Base-by-base conservation (phyloP, 2,888 invertebrate genomes). In the Bibio marci region DNA sequence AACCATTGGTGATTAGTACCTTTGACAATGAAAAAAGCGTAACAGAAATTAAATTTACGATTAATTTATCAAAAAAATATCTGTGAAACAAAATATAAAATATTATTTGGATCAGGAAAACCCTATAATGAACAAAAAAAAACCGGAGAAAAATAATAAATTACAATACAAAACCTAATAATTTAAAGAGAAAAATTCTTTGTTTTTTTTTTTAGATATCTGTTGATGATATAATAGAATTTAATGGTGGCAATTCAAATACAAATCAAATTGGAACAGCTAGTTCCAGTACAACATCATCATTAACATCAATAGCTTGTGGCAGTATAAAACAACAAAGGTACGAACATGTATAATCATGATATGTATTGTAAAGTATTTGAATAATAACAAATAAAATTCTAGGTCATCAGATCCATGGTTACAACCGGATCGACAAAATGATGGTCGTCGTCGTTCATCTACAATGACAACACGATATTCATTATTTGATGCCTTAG, bases 401-500 rank as follows among this genome's bases (percentile, higher is more conserved):
- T 18, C 7, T 30, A 39, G 41, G 13, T 33, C 34, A 10, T 62
- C 62, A 49, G 62, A 62, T 53, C 61, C 61, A 48, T 58, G 59
- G 63, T 56, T 59, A 50, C 63, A 56, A 52, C 60, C 57, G 39
- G 59, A 55, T 43, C 53, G 53, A 25, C 8, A n/a, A 4, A 28
- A 36, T 28, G 54, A 62, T 17, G 52, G 57, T 45, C 58, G 70
- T 28, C 59, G 72, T 26, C 59, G 73, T 37, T 70, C 71, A 37
- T 72, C 72, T 25, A 69, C 69, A 2, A 67, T 71, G 66, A 72
- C 72, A 10, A 67, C 70, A 18, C 62, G 71, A 42, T 77, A 76
- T 54, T 77, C 77, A 43, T 65, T 78, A 32, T 75, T 77, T 59
- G 78, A 78, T 57, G 75, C 76, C 12, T 54, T 78, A 49, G 78